Evolutionary conservation across 1,140 invertebrate species (phyloP).

Genomic region (Adelges cooleyi): DNA sequence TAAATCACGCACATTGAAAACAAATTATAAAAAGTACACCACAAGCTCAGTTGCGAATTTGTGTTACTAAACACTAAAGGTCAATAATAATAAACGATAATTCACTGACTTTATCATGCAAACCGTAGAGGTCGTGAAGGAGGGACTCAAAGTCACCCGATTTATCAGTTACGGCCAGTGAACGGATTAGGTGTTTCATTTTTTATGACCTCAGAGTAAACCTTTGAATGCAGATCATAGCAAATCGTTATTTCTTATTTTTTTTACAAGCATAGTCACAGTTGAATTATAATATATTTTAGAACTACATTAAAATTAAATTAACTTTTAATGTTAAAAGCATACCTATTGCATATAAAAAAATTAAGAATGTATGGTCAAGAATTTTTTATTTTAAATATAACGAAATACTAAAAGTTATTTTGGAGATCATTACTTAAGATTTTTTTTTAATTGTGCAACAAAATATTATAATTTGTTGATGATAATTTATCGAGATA

Average conservation of each 20-base stretch:
- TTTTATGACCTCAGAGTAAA: conserved; percentile 22
- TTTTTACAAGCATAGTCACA: no score
- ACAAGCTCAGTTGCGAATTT: conserved; percentile 1
- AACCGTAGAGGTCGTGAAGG: conserved; percentile 23
- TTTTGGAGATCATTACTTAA: no score
- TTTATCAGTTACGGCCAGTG: conserved; percentile 22
- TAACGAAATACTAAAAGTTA: no score
- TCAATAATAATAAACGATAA: conserved; percentile 23
- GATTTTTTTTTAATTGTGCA: no score
- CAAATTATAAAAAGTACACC: not conserved
- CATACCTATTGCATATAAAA: no score
- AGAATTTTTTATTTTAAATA: no score
- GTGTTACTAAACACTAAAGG: conserved; percentile 17
- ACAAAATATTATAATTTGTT: no score
- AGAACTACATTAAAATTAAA: no score
- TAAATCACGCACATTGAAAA: not conserved
- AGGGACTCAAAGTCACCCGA: conserved; percentile 25
- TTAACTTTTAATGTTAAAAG: no score
- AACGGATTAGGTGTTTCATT: not conserved
- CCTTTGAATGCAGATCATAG: not conserved
- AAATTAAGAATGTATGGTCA: no score
- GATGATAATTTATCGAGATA: no score
- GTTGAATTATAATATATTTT: no score
- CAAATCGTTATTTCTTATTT: not conserved
- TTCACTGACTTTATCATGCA: conserved; percentile 3